phyloP scores from a whole-genome alignment of 2,113 vertebrate species.

The Grammomys surdaster region DNA sequence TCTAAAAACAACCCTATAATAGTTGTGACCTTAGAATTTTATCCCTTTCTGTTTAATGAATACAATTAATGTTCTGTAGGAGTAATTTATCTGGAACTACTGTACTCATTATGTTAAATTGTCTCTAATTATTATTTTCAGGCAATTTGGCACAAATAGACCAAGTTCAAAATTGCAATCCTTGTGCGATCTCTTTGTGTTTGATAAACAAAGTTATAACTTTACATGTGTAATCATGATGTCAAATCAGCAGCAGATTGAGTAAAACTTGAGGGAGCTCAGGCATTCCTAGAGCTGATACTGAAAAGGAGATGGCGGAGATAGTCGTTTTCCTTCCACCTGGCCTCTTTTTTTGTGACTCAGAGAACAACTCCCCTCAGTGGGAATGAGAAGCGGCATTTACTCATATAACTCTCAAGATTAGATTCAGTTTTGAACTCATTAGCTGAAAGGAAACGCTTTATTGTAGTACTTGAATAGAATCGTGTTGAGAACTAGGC shows the following conservation, averaged over 20 bases:
- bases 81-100: conserved; percentile 64
- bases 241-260: conserved; percentile 54
- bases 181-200: conserved; percentile 65
- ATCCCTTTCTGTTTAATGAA: conserved; percentile 71
- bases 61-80: conserved; percentile 70
- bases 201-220: conserved; percentile 78
- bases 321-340: conserved; percentile 7
- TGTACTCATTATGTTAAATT: conserved; percentile 76
- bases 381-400: neutral
- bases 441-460: conserved; percentile 63
- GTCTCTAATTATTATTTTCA: conserved; percentile 80
- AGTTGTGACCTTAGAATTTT: conserved; percentile 68
- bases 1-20: conserved; percentile 68
- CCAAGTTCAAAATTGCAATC: conserved; percentile 67
- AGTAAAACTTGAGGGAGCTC: neutral
- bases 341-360: conserved; percentile 59
- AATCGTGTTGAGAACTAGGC: conserved; percentile 40
- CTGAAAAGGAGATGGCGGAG: neutral
- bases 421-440: conserved; percentile 66
- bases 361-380: neutral
- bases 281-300: neutral
- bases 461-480: conserved; percentile 58
- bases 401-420: conserved; percentile 53
- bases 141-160: conserved; percentile 66
- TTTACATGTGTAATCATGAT: conserved; percentile 71